phyloP scores from a whole-genome alignment of 2,888 invertebrate genomes.

The Drosophila incognita region DNA sequence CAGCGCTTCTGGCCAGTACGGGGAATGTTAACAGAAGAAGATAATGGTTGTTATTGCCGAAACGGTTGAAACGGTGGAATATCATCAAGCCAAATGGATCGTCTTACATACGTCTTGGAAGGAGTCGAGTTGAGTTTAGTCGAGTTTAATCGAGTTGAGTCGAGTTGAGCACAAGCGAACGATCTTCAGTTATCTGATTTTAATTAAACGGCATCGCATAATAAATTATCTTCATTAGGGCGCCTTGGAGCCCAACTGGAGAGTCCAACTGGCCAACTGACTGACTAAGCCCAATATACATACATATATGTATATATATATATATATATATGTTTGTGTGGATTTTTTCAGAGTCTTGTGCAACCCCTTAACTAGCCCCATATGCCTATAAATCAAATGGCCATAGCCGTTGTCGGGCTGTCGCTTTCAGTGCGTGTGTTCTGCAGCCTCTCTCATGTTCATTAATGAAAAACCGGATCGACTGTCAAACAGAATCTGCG shows the following conservation, averaged over 20 bases:
- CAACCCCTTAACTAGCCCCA: constrained; percentile 40
- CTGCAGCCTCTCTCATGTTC: constrained; percentile 60
- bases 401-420: constrained; percentile 38
- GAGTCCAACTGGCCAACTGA: constrained; percentile 39
- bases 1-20: constrained; percentile 23
- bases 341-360: constrained; percentile 1
- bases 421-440: constrained; percentile 68
- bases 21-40: constrained; percentile 30
- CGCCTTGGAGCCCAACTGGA: constrained; percentile 22
- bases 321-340: constrained; percentile 23
- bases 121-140: constrained; percentile 38
- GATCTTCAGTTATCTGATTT: constrained; percentile 83
- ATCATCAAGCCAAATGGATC: constrained; percentile 32
- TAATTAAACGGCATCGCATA: constrained; percentile 85
- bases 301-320: not conserved
- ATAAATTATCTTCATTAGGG: constrained; percentile 85
- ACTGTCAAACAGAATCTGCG: constrained; percentile 78
- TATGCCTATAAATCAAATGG: constrained; percentile 63
- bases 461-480: constrained; percentile 81
- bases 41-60: constrained; percentile 38
- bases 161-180: constrained; percentile 49
- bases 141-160: constrained; percentile 35
- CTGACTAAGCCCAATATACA: constrained; percentile 52
- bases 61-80: constrained; percentile 30
- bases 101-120: constrained; percentile 39